Evolutionary conservation across 1,140 invertebrate genomes (phyloP).

Genomic region (Odontomachus brunneus): DNA sequence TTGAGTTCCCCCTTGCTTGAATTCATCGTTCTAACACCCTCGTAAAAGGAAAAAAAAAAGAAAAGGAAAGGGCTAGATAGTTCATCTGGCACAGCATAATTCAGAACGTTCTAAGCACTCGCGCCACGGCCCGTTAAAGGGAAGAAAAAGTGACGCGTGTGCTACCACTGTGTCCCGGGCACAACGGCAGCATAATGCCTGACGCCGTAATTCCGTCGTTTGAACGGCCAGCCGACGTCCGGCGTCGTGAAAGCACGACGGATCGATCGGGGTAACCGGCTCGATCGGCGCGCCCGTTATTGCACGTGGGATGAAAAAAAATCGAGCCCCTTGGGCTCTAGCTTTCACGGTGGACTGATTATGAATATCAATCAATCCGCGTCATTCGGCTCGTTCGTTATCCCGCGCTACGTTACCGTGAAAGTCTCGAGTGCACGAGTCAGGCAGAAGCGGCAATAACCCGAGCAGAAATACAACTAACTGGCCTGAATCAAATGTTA

Average conservation of each 20-base stretch:
- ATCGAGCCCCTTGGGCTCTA: slow-evolving; percentile 36
- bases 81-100: slow-evolving; percentile 16
- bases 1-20: slow-evolving; percentile 7
- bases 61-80: background rate
- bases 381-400: slow-evolving; percentile 48
- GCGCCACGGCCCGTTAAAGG: slow-evolving; percentile 15
- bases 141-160: slow-evolving; percentile 30
- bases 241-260: slow-evolving; percentile 38
- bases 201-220: slow-evolving; percentile 32
- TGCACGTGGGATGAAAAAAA: slow-evolving; percentile 48
- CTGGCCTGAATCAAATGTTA: too few species aligned
- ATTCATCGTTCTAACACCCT: slow-evolving; percentile 11
- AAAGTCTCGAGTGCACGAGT: slow-evolving; percentile 25
- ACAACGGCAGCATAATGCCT: slow-evolving; percentile 42
- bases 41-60: slow-evolving; percentile 15
- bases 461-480: too few species aligned
- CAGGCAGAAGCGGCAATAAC: background rate
- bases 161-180: background rate
- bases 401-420: background rate
- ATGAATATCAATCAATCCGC: slow-evolving; percentile 59
- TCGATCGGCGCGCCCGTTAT: slow-evolving; percentile 46
- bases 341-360: slow-evolving; percentile 50
- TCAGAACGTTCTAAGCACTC: slow-evolving; percentile 19
- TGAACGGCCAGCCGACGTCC: slow-evolving; percentile 23
- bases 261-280: slow-evolving; percentile 30